These are phyloP conservation scores for Colaptes auratus DNA, from an alignment of 2,113 vertebrate genomes.

Conservation along the genomic window DNA sequence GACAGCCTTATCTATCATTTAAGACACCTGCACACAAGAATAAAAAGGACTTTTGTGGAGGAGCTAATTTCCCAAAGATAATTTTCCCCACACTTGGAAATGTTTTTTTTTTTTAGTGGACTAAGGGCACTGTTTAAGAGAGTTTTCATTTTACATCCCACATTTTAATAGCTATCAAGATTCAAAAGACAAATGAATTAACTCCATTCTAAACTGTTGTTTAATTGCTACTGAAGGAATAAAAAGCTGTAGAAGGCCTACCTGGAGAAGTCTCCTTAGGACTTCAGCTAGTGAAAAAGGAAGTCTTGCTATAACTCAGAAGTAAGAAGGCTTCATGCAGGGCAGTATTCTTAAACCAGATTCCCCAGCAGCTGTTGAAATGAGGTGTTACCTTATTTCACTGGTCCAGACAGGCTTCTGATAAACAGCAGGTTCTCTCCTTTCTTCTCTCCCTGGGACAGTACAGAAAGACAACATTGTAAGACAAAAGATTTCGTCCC, in stretches of 20 bases:
- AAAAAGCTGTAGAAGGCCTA: neutral
- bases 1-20: neutral
- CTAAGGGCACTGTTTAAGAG: neutral
- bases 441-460: fast-evolving
- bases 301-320: neutral
- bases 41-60: neutral
- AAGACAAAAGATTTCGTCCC: neutral
- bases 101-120: neutral
- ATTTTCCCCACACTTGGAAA: neutral
- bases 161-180: neutral
- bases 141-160: neutral
- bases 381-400: neutral
- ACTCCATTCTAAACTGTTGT: neutral
- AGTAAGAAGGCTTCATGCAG: neutral
- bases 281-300: neutral
- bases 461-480: neutral
- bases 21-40: neutral
- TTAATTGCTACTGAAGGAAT: neutral
- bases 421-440: neutral
- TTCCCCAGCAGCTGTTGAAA: neutral
- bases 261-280: neutral
- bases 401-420: neutral
- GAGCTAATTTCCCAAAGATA: neutral
- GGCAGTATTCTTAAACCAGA: neutral
- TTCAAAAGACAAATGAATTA: neutral